phyloP scores from a whole-genome alignment of 2,113 vertebrate genomes.

The Lagopus leucura region DNA sequence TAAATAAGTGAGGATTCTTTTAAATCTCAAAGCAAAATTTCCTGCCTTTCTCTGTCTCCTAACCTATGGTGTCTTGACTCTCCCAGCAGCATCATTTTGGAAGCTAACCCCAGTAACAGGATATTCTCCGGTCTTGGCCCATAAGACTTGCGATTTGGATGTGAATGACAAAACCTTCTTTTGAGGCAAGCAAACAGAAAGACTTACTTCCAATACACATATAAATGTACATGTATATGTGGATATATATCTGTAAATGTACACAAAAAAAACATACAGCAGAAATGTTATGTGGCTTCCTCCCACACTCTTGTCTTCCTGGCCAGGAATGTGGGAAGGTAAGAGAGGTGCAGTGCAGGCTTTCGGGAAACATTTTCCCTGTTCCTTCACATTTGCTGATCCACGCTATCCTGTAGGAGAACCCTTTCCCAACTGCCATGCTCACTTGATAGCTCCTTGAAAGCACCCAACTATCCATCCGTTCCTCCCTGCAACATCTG shows the following conservation, averaged over 20 bases:
- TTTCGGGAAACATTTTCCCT: not conserved
- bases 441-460: conserved; percentile 40
- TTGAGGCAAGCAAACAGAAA: conserved; percentile 4
- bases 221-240: not conserved
- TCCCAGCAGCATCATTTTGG: conserved; percentile 18
- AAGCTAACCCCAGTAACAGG: conserved; percentile 4
- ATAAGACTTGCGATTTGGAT: not conserved
- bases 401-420: conserved; percentile 36
- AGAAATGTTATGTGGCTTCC: not conserved
- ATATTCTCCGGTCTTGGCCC: not conserved
- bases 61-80: not conserved
- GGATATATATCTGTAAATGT: not conserved
- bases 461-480: conserved; percentile 68
- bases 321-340: not conserved
- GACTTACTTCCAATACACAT: not conserved
- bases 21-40: not conserved
- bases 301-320: not conserved
- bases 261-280: not conserved
- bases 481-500: conserved; percentile 62
- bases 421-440: conserved; percentile 45
- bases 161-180: conserved; percentile 18
- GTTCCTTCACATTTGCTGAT: conserved; percentile 34
- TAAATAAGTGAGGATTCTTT: not conserved
- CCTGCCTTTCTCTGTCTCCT: not conserved
- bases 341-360: not conserved